These are phyloP conservation scores for Vulpes lagopus DNA, from an alignment of 2,113 vertebrate species.

Conservation along the genomic window DNA sequence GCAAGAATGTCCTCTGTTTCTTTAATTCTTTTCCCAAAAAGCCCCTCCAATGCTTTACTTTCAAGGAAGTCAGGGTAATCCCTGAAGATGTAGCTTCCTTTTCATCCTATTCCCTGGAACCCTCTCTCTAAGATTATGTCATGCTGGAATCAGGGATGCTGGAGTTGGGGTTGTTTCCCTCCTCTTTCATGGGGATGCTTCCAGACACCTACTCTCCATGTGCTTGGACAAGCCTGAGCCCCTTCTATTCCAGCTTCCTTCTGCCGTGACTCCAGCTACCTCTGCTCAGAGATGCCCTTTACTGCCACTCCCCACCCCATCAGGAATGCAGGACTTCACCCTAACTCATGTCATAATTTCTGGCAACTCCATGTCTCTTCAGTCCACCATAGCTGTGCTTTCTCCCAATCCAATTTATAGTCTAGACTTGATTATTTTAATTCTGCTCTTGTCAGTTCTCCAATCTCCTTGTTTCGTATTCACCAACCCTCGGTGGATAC, in stretches of 20 bases:
- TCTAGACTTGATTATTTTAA: not conserved
- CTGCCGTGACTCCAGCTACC: too few relatives aligned
- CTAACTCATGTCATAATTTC: not conserved
- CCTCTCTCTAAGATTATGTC: not conserved
- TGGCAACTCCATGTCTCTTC: not conserved
- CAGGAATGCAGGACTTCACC: not conserved
- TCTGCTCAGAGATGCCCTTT: not conserved
- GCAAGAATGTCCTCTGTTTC: not conserved
- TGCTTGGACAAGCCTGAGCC: not conserved
- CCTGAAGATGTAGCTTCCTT: not conserved
- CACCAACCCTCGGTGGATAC: too few relatives aligned
- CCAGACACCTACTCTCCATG: not conserved
- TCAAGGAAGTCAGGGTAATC: not conserved
- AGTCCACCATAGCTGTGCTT: not conserved
- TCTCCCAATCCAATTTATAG: not conserved
- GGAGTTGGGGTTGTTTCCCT: fast-evolving
- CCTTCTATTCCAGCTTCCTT: not conserved
- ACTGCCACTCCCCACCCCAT: not conserved
- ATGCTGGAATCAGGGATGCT: too few relatives aligned
- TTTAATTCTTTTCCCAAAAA: not conserved
- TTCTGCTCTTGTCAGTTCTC: not conserved
- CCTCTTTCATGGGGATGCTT: not conserved
- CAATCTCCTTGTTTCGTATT: not conserved
- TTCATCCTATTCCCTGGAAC: not conserved
- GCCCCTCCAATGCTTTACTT: not conserved